These are phyloP conservation scores for Callinectes sapidus DNA, from an alignment of 2,888 invertebrate genomes.

Conservation along the genomic window DNA sequence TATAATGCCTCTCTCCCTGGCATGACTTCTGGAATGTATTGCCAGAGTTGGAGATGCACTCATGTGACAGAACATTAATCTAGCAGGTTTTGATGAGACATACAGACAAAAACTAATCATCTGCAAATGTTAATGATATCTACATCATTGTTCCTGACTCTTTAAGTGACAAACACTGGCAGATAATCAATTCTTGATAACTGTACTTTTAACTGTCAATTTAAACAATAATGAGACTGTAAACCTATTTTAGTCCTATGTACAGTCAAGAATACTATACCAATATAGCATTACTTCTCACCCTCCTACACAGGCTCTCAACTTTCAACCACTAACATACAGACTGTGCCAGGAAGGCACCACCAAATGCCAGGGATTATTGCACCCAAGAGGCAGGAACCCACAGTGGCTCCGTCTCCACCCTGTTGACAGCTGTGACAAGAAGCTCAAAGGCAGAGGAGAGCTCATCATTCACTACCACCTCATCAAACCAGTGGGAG, in stretches of 20 bases:
- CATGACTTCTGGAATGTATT: neutral
- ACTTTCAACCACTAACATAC: neutral
- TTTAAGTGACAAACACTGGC: neutral
- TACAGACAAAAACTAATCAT: neutral
- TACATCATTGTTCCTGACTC: neutral
- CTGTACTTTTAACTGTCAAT: neutral
- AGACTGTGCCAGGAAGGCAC: neutral
- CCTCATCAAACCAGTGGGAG: conserved; percentile 95
- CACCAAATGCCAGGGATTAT: conserved; percentile 58
- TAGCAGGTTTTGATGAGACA: neutral
- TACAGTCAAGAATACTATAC: neutral
- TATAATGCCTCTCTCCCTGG: neutral
- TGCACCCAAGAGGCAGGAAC: conserved; percentile 94
- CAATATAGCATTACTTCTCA: neutral
- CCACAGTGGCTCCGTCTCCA: conserved; percentile 96
- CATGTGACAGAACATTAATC: conserved; percentile 1
- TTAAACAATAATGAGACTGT: neutral
- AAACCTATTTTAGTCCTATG: neutral
- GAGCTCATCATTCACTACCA: conserved; percentile 93
- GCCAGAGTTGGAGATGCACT: neutral
- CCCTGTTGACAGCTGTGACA: conserved; percentile 86
- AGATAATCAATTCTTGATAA: neutral
- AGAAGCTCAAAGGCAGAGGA: conserved; percentile 90
- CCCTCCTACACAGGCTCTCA: neutral
- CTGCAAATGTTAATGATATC: neutral